Percentiles rank a stretch among this genome's conserved stretches.
These are phyloP conservation scores for Sorex fumeus DNA, from an alignment of 2,113 vertebrate genomes.

Conservation along the genomic window DNA sequence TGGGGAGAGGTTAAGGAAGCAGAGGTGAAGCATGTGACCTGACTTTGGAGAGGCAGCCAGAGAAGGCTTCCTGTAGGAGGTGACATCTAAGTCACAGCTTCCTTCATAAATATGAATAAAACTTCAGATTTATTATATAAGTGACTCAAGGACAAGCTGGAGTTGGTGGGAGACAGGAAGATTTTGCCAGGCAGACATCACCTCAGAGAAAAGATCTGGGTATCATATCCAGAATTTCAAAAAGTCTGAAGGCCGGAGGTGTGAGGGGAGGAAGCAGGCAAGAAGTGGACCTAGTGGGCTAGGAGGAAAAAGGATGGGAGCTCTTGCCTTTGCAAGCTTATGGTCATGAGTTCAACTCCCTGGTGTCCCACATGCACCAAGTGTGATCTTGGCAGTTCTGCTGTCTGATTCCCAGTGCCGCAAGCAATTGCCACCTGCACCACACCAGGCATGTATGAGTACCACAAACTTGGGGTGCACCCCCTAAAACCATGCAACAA, in stretches of 20 bases:
- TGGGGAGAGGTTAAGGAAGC: background rate
- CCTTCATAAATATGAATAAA: no score
- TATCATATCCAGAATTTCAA: background rate
- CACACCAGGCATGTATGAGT: no score
- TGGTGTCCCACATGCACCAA: no score
- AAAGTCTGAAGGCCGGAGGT: background rate
- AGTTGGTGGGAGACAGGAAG: background rate
- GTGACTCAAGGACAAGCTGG: background rate
- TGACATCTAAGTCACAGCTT: background rate
- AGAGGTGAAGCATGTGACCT: background rate
- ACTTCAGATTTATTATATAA: background rate
- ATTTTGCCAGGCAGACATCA: background rate
- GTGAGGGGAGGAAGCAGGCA: background rate
- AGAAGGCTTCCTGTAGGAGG: background rate
- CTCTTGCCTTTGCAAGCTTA: no score
- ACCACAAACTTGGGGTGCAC: no score
- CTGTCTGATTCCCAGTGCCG: no score
- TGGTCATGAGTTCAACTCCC: no score
- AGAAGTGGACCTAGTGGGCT: background rate
- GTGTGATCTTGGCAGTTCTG: no score
- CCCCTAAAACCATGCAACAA: no score
- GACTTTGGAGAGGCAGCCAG: background rate
- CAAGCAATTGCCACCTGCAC: no score
- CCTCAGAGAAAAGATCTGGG: background rate
- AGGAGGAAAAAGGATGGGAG: background rate